A percentile compares a stretch with the other conserved stretches of the same genome.
These are phyloP conservation scores for Pogonomyrmex barbatus DNA, from an alignment of 1,140 invertebrate genomes.

Conservation along the genomic window DNA sequence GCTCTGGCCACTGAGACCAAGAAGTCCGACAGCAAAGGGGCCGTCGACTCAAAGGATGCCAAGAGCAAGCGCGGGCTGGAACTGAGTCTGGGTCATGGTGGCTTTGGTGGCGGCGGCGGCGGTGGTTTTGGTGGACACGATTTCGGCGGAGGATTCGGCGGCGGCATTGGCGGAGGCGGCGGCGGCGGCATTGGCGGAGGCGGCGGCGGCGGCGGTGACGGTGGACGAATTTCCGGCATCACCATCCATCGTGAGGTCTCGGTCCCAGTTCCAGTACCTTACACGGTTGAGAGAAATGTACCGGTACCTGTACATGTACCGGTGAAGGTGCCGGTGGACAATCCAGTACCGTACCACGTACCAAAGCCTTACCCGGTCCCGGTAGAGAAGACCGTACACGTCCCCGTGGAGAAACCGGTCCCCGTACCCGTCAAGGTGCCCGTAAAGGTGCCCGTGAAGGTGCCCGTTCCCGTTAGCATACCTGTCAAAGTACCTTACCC, in stretches of 20 bases:
- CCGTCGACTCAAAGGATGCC: conserved; percentile 70
- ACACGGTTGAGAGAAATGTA: conserved; percentile 83
- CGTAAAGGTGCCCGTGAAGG: conserved; percentile 86
- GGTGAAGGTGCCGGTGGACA: conserved; percentile 86
- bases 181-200: conserved; percentile 64
- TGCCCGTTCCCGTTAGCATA: conserved; percentile 82
- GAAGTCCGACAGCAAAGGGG: conserved; percentile 62
- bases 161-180: conserved; percentile 62
- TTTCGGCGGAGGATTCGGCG: conserved; percentile 64
- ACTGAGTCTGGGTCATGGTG: conserved; percentile 69
- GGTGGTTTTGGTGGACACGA: conserved; percentile 62
- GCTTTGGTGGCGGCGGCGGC: conserved; percentile 62
- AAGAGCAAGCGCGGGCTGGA: conserved; percentile 83
- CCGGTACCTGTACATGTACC: conserved; percentile 83
- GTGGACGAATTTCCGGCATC: conserved; percentile 83
- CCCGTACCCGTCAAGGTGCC: conserved; percentile 87
- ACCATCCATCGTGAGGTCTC: conserved; percentile 85
- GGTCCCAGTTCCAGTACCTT: conserved; percentile 85
- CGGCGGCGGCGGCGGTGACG: conserved; percentile 71
- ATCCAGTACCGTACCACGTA: conserved; percentile 86
- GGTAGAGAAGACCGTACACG: conserved; percentile 87
- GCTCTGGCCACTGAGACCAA: conserved; percentile 66
- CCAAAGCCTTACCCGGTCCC: conserved; percentile 87
- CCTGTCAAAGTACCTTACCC: conserved; percentile 78
- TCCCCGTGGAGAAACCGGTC: conserved; percentile 86